phyloP scores from a whole-genome alignment of 2,888 invertebrate species.

The Osedax frankpressi region DNA sequence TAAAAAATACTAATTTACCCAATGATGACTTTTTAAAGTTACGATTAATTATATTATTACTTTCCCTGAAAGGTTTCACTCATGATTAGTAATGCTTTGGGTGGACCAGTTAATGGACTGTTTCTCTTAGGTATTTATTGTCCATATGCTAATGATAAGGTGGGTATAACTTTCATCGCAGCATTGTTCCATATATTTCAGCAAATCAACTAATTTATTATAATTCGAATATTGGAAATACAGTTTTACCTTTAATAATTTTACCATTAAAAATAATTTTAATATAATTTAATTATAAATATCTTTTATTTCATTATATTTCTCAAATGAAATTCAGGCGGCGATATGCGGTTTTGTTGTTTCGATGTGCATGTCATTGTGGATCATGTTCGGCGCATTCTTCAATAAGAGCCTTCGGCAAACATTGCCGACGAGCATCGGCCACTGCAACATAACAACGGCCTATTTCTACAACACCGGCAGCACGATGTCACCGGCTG shows the following conservation, averaged over 20 bases:
- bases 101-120: slow-evolving; percentile 37
- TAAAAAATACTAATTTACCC: too few relatives aligned
- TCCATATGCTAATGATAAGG: slow-evolving; percentile 26
- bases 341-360: slow-evolving; percentile 25
- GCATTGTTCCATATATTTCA: too few relatives aligned
- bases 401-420: slow-evolving; percentile 7
- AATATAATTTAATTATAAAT: too few relatives aligned
- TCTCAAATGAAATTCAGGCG: too few relatives aligned
- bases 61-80: slow-evolving; percentile 25
- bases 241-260: too few relatives aligned
- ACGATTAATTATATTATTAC: too few relatives aligned
- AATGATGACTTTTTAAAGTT: too few relatives aligned
- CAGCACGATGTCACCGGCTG: not conserved
- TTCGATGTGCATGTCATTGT: slow-evolving; percentile 24
- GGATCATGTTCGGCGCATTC: slow-evolving; percentile 27
- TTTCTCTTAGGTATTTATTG: slow-evolving; percentile 35
- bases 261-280: too few relatives aligned
- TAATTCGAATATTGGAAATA: too few relatives aligned
- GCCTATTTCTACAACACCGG: not conserved
- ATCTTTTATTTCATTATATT: too few relatives aligned
- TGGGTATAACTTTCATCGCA: slow-evolving; percentile 11
- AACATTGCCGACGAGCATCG: not conserved
- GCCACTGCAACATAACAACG: not conserved
- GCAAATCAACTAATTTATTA: too few relatives aligned
- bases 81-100: slow-evolving; percentile 36